phyloP scores from a whole-genome alignment of 1,140 invertebrate genomes.

The Laupala kohalensis region DNA sequence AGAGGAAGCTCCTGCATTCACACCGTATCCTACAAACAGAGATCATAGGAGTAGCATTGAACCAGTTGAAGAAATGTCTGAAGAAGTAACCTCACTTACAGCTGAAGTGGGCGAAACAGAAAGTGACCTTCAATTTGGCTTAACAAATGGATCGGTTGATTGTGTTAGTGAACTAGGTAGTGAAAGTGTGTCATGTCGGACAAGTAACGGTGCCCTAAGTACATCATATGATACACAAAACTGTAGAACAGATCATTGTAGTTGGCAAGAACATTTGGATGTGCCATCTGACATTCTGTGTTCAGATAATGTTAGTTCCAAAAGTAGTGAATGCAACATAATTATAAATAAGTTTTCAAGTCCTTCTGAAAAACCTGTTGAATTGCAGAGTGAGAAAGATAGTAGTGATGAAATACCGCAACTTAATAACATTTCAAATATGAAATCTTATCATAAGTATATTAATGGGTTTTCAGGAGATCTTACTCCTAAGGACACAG shows the following conservation, averaged over 20 bases:
- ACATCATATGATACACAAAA: background rate
- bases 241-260: background rate
- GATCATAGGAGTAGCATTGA: background rate
- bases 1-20: constrained; percentile 13
- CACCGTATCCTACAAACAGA: constrained; percentile 12
- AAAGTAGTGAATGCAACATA: background rate
- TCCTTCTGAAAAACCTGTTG: background rate
- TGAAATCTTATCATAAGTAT: background rate
- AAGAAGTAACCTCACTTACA: background rate
- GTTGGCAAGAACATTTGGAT: background rate
- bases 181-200: background rate
- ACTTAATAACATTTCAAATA: background rate
- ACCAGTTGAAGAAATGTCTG: background rate
- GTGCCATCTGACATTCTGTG: background rate
- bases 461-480: background rate
- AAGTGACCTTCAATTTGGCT: background rate
- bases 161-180: background rate
- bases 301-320: background rate
- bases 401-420: background rate
- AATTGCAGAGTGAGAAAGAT: background rate
- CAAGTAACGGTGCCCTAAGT: background rate
- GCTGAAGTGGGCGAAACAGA: background rate
- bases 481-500: background rate
- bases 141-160: background rate
- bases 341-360: background rate